phyloP scores from a whole-genome alignment of 2,797 vertebrate genomes.

The Propithecus deckenii region DNA sequence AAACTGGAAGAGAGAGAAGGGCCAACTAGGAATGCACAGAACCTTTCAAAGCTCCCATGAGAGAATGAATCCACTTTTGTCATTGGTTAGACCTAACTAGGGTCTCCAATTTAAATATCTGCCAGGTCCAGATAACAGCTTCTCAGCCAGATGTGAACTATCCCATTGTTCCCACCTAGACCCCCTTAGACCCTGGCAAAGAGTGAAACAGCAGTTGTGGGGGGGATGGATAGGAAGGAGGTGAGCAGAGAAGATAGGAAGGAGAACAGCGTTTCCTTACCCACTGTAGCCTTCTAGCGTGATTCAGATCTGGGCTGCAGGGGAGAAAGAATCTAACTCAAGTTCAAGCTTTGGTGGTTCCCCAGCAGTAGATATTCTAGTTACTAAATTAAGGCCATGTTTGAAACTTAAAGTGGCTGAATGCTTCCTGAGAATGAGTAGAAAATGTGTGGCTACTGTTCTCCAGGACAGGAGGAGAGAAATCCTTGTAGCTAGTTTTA shows the following conservation, averaged over 20 bases:
- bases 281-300: background rate
- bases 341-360: background rate
- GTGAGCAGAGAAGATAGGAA: background rate
- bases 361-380: background rate
- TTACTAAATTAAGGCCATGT: background rate
- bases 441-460: background rate
- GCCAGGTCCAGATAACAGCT: background rate
- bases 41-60: background rate
- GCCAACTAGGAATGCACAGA: background rate
- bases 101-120: background rate
- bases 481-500: rapidly evolving
- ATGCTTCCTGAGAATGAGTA: background rate
- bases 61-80: background rate
- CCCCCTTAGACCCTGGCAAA: background rate
- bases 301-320: background rate
- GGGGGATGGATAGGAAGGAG: background rate
- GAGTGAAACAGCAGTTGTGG: background rate
- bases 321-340: background rate
- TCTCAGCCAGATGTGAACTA: background rate
- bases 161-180: background rate
- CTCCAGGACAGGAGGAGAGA: too few species aligned
- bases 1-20: background rate
- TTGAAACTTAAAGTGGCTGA: background rate
- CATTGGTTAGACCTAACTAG: background rate
- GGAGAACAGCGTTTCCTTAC: rapidly evolving